phyloP scores from a whole-genome alignment of 2,888 invertebrate genomes.

The Callimorpha dominula region DNA sequence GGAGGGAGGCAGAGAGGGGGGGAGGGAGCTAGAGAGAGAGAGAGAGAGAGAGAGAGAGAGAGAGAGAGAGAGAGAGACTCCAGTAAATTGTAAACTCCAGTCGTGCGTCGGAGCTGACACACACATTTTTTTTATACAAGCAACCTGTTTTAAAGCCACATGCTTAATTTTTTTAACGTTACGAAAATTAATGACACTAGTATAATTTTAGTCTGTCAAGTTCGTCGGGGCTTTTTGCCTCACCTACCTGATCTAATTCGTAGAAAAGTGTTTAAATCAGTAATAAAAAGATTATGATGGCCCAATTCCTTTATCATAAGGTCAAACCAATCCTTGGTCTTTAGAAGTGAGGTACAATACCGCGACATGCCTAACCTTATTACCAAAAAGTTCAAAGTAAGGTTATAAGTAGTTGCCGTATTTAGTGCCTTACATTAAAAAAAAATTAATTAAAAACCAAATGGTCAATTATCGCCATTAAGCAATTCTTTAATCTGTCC shows the following conservation, averaged over 20 bases:
- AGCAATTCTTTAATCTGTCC: no score
- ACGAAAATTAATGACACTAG: background rate
- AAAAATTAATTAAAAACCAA: no score
- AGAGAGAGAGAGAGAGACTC: no score
- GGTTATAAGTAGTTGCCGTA: background rate
- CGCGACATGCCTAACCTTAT: background rate
- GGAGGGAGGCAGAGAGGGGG: no score
- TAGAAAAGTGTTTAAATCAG: background rate
- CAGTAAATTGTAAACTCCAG: no score
- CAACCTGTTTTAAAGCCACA: no score
- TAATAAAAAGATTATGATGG: background rate
- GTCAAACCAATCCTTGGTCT: background rate
- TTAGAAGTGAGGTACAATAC: background rate
- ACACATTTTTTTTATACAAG: no score
- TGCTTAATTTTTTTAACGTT: background rate
- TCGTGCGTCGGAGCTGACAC: no score
- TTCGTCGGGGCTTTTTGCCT: background rate
- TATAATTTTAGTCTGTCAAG: constrained; percentile 1
- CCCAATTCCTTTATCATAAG: background rate
- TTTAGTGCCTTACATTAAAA: no score
- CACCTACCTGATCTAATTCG: background rate
- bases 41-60: no score
- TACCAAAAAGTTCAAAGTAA: background rate
- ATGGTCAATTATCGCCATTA: no score
- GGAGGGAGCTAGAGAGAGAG: no score